Percentiles rank a stretch among this genome's conserved stretches.
Evolutionary conservation across 2,113 vertebrate genomes (phyloP).

Genomic region (Crotalus tigris): DNA sequence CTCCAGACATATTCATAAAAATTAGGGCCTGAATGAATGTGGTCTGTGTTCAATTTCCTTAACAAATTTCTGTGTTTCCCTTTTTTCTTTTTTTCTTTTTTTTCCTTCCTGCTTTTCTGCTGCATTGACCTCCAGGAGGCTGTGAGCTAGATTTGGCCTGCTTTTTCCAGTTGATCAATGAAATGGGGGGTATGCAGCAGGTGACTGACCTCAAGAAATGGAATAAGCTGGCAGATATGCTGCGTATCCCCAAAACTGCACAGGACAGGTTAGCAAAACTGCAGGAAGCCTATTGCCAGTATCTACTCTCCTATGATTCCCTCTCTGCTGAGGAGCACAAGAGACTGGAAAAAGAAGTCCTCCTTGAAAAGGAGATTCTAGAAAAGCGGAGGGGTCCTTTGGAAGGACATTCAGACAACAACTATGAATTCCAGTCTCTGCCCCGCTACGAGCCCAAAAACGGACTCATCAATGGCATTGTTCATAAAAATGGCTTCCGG

Average conservation of each 20-base stretch:
- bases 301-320: constrained; percentile 96
- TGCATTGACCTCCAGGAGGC: constrained; percentile 71
- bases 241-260: constrained; percentile 95
- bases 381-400: constrained; percentile 91
- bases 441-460: constrained; percentile 94
- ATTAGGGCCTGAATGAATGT: fast-evolving
- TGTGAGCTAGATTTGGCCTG: constrained; percentile 98
- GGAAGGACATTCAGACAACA: constrained; percentile 86
- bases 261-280: constrained; percentile 98
- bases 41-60: background rate
- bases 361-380: constrained; percentile 90
- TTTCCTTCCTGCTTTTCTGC: constrained; percentile 14
- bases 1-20: background rate
- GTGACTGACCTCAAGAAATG: constrained; percentile 99
- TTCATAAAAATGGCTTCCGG: constrained; percentile 85
- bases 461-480: constrained; percentile 80
- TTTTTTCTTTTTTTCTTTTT: background rate
- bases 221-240: constrained; percentile 95
- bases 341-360: constrained; percentile 87
- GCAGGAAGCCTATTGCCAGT: constrained; percentile 98
- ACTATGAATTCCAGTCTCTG: constrained; percentile 81
- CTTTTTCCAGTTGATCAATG: constrained; percentile 96
- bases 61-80: constrained; percentile 39
- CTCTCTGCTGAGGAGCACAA: constrained; percentile 88
- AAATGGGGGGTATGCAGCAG: constrained; percentile 99